phyloP scores from a whole-genome alignment of 2,888 invertebrate genomes.

The Chrysolina oricalcia region DNA sequence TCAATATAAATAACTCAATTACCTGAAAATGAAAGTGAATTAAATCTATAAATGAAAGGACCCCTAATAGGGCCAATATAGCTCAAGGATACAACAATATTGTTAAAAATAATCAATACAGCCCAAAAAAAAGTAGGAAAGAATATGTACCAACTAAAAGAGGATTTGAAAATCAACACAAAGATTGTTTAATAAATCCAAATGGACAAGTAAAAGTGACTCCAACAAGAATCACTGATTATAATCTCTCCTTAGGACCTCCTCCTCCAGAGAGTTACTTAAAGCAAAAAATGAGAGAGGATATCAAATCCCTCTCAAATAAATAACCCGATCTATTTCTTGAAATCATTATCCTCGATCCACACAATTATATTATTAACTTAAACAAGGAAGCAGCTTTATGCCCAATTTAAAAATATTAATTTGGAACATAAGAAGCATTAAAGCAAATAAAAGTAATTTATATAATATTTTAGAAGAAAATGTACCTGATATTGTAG shows the following conservation, averaged over 20 bases:
- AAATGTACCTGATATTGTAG: neutral
- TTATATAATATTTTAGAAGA: constrained; percentile 7
- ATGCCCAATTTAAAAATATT: constrained; percentile 12
- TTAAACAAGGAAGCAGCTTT: neutral
- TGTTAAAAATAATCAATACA: neutral
- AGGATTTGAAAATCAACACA: constrained; percentile 7
- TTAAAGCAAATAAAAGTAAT: constrained; percentile 7
- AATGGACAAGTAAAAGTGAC: neutral
- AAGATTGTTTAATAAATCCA: constrained; percentile 7
- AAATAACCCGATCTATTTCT: constrained; percentile 14
- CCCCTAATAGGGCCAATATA: neutral
- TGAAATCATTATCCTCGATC: constrained; percentile 17
- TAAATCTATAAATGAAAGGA: constrained; percentile 21
- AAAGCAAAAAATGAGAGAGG: constrained; percentile 20
- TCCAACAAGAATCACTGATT: neutral
- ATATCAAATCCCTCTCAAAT: neutral
- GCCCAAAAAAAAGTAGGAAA: neutral
- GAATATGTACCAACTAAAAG: neutral
- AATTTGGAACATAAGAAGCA: constrained; percentile 23
- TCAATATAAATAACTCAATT: neutral
- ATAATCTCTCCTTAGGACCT: constrained; percentile 10
- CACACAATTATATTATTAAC: neutral
- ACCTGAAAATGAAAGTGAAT: neutral
- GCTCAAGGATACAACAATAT: neutral
- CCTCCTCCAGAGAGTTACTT: constrained; percentile 4